Percentiles rank a stretch among this genome's conserved stretches.
Evolutionary conservation across 2,113 vertebrate species (phyloP).

Genomic region (Clupea harengus): DNA sequence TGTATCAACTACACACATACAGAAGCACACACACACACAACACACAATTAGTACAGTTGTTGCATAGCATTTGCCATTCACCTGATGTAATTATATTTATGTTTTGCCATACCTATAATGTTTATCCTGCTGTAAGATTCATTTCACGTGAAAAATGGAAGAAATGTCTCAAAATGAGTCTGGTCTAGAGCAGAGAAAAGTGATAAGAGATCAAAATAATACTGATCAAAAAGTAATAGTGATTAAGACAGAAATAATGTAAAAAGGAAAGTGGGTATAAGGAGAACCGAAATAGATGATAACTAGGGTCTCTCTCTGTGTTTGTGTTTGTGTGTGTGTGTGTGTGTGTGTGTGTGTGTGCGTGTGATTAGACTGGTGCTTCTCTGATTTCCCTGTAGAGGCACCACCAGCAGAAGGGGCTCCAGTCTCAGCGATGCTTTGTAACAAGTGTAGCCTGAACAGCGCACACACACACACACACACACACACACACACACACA

Average conservation of each 20-base stretch:
- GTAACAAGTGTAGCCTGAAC: neutral
- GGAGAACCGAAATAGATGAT: no score
- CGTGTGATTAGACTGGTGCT: no score
- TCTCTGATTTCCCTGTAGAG: neutral
- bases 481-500: constrained; percentile 2
- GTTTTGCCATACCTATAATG: neutral
- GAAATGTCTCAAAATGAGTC: neutral
- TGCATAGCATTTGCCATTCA: no score
- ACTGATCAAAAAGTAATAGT: neutral
- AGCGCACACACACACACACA: neutral
- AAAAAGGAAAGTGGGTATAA: no score
- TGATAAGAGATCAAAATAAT: neutral
- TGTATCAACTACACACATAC: neutral
- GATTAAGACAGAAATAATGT: no score
- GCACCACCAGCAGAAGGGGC: neutral
- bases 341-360: no score
- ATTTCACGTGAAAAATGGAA: neutral
- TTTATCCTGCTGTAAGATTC: neutral
- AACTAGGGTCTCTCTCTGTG: no score
- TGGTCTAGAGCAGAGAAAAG: no score
- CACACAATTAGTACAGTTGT: no score
- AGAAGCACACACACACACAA: no score
- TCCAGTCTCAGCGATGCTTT: neutral
- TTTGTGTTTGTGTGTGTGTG: no score
- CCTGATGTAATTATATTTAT: no score